Percentiles rank a stretch among this genome's conserved stretches.
These are phyloP conservation scores for Sylvietta virens DNA, from an alignment of 2,113 vertebrate genomes.

Conservation along the genomic window DNA sequence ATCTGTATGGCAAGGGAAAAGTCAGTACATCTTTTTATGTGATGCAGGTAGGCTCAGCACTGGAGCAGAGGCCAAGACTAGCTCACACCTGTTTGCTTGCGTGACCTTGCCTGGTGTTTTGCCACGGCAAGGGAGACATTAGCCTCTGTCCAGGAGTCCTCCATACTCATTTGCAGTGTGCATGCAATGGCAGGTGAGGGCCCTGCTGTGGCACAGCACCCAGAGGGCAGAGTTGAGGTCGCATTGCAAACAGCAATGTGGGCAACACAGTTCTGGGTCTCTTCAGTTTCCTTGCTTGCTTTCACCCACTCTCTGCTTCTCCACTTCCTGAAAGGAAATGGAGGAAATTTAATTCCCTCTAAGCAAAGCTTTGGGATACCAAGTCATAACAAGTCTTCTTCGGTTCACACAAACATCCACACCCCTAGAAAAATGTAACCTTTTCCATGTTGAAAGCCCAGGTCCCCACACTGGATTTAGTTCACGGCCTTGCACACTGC, in stretches of 20 bases:
- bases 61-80: not conserved
- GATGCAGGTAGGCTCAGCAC: not conserved
- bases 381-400: not conserved
- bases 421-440: not conserved
- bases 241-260: fast-evolving
- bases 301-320: not conserved
- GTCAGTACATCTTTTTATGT: not conserved
- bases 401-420: not conserved
- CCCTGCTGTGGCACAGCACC: not conserved
- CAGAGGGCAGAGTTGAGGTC: not conserved
- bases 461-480: not conserved
- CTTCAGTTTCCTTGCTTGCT: not conserved
- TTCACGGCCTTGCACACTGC: not conserved
- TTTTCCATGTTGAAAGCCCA: not conserved
- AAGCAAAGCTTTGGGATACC: not conserved
- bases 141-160: not conserved
- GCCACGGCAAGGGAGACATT: not conserved
- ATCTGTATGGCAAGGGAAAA: not conserved
- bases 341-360: not conserved
- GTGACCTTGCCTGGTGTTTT: not conserved
- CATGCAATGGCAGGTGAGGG: not conserved
- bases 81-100: not conserved
- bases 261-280: not conserved
- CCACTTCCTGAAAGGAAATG: not conserved
- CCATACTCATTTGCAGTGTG: fast-evolving